Base-by-base conservation (phyloP, 1,140 invertebrate genomes). In the Venturia canescens region DNA sequence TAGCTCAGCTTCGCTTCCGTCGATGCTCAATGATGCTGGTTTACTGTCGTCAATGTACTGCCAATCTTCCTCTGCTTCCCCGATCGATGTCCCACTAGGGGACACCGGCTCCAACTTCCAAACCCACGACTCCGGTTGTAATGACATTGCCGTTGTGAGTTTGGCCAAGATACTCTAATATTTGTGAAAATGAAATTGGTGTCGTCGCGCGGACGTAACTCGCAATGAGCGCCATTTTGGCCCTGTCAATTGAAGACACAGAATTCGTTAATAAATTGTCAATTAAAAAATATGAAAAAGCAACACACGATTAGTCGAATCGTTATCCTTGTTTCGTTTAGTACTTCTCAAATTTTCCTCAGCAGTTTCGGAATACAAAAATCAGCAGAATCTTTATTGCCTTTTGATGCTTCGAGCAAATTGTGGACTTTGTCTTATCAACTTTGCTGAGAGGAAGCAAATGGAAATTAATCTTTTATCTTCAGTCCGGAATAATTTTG, bases 91-190 rank as follows among this genome's bases (percentile, higher is more conserved):
- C 82, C 85, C 88, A 85, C 75, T 87, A 85, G 92, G 93, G 83
- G 92, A 93, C 82, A 88, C 83, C 63, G 92, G 92, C 86, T 93
- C 92, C 79, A 87, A 81, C 87, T 93, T 93, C 92, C 92, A 93
- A 48, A 84, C 27, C 83, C 71, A 85, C 87, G 89, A 87, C 84
- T 88, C 80, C 75, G 50, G 38, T 44, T 88, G 83, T 66, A 83
- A 82, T 87, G 82, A 80, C 88, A 90, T 90, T 80, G 67, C 87
- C 81, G 71, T 75, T 82, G 72, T 27, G 29, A 78, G 77, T 86
- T 86, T 85, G 84, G 87, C 85, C 82, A 75, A 83, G 26, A 26
- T 82, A 26, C 83, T 82, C 84, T 84, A 86, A 86, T 85, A 85
- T 86, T 87, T 82, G 83, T 78, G 82, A 79, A 84, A 87, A 84